Evolutionary conservation across 2,888 invertebrate species (phyloP).

Genomic region (Agriotes lineatus): DNA sequence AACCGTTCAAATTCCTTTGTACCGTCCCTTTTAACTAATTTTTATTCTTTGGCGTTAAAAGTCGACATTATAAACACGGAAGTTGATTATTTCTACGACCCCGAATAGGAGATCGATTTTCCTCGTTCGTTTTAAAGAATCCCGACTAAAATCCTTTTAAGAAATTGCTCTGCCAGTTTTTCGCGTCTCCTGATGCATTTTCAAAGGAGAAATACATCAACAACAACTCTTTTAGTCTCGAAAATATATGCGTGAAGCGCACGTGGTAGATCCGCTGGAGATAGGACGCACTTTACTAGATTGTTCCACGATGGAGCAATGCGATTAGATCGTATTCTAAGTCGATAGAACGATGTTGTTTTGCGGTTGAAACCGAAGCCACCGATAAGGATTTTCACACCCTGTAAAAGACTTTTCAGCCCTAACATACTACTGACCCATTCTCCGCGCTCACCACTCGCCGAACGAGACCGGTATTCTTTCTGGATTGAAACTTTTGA

Average conservation of each 20-base stretch:
- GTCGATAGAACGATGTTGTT: slow-evolving; percentile 37
- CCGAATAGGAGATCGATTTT: background rate
- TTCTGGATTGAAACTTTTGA: no score
- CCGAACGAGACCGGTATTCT: no score
- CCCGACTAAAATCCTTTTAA: slow-evolving; percentile 39
- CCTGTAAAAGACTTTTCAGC: background rate
- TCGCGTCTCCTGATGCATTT: slow-evolving; percentile 36
- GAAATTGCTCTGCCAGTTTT: slow-evolving; percentile 42
- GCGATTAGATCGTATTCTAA: slow-evolving; percentile 37
- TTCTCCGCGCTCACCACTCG: no score
- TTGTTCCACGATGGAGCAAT: slow-evolving; percentile 39
- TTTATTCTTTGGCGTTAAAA: no score
- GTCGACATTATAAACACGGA: background rate
- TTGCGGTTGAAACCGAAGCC: slow-evolving; percentile 26
- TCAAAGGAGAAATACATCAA: slow-evolving; percentile 42
- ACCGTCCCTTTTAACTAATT: no score
- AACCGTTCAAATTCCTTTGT: no score
- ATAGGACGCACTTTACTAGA: slow-evolving; percentile 45
- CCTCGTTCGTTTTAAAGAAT: slow-evolving; percentile 21
- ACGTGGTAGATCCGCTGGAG: slow-evolving; percentile 41
- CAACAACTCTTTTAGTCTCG: slow-evolving; percentile 39
- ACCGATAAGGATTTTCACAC: slow-evolving; percentile 18
- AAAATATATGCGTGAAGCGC: slow-evolving; percentile 41
- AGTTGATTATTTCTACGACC: slow-evolving; percentile 3
- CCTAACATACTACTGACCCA: background rate